Base-by-base conservation (phyloP, 2,113 vertebrate species). In the Hemiprocne comata region DNA sequence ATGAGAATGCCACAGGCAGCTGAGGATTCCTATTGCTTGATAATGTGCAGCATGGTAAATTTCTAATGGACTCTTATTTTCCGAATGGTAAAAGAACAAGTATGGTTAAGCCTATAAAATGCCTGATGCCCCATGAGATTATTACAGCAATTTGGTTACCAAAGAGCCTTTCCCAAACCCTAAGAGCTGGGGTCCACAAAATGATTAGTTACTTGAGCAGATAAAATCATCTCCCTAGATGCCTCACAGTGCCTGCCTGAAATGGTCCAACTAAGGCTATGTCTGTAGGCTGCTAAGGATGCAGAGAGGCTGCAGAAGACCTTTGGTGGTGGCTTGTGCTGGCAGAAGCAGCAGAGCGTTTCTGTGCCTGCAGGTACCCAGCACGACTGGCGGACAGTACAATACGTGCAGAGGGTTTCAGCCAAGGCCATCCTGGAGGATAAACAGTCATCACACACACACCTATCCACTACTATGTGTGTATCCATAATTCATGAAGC, bases 1-100 rank as follows among this genome's bases (percentile, higher is more conserved):
- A 62, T 85, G 64, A 67, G 88, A 95, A 76, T 8, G 15, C 55
- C 58, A 93, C 53, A 74, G 88, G 71, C 66, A 70, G 74, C 67
- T 96, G 61, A 81, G 31, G 67, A 87, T 90, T 94, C 54, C 46
- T 83, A 74, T 31, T 60, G 54, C 46, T 55, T 70, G 42, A 9
- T 61, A 85, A 84, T 17, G 28, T 69, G 64, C 24, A 14, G 20
- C 46, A 48, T 51, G 66, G 93, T 77, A 90, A 80, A 92, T 90
- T 90, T 65, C 66, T 53, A 69, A 90, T 15, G 28, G 62, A 42
- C 33, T 25, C 17, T 92, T 81, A 10, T 40, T 81, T 96, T 61
- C 71, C 8, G 2, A 80, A 77, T 29, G 11, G 33, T 44, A 66
- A 29, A 79, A 57, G 34, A 11, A 31, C 16, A 69, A 86, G 15